Conservation (phyloP, 2,113 vertebrate genomes). For the Spheniscus mendiculus region DNA sequence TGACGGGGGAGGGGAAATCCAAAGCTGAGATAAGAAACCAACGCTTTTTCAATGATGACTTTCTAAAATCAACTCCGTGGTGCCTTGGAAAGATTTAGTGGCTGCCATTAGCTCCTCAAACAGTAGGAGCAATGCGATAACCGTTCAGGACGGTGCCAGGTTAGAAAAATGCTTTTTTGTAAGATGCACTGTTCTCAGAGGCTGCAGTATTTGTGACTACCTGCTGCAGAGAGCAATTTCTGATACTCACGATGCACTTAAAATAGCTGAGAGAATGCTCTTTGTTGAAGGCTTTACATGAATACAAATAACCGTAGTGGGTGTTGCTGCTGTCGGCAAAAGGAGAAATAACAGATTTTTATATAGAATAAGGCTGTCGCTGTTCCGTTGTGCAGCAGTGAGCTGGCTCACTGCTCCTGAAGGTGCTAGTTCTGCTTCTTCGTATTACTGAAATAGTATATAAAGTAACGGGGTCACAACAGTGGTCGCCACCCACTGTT, state of each 20-base stretch:
- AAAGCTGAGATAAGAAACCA: not conserved
- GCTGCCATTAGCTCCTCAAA: not conserved
- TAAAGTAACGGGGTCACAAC: not conserved
- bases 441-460: fast-evolving
- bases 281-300: not conserved
- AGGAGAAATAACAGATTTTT: not conserved
- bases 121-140: not conserved
- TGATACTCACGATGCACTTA: not conserved
- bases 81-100: not conserved
- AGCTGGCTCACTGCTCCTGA: not conserved
- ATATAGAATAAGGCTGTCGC: not conserved
- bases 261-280: not conserved
- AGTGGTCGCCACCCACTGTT: not conserved
- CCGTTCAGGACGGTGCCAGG: not conserved
- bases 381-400: not conserved
- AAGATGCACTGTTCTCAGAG: fast-evolving
- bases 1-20: not conserved
- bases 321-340: not conserved
- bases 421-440: not conserved
- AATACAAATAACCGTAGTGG: not conserved
- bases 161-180: not conserved
- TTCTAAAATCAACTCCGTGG: not conserved
- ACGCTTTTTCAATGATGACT: too few relatives aligned
- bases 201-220: not conserved
- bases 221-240: not conserved